phyloP scores from a whole-genome alignment of 2,113 vertebrate genomes.

The Serinus canaria region DNA sequence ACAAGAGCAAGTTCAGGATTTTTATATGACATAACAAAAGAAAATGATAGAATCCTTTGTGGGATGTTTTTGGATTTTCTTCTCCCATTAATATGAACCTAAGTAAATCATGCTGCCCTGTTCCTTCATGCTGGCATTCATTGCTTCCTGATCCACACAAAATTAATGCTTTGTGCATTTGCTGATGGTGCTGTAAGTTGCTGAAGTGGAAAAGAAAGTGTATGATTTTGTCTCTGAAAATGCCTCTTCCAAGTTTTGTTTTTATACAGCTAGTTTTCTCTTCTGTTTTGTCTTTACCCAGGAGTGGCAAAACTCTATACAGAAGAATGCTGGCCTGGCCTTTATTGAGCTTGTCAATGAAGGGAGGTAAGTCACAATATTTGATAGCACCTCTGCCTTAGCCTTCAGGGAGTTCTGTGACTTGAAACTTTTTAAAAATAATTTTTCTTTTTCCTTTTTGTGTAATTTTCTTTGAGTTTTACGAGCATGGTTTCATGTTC shows the following conservation, averaged over 20 bases:
- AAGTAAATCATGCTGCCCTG: background rate
- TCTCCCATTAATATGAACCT: background rate
- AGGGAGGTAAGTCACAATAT: slow-evolving; percentile 77
- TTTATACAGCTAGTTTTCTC: background rate
- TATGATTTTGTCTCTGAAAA: slow-evolving; percentile 50
- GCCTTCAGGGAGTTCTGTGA: background rate
- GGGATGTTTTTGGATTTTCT: background rate
- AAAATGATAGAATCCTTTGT: background rate
- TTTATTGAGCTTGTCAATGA: slow-evolving; percentile 93
- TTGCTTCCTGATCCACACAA: background rate
- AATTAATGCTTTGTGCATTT: background rate
- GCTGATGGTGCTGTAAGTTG: slow-evolving; percentile 4
- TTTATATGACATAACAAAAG: background rate
- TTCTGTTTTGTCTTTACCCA: slow-evolving; percentile 4
- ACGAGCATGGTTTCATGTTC: background rate
- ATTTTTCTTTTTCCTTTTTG: background rate
- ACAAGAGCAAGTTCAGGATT: background rate
- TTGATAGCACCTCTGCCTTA: background rate
- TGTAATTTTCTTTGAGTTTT: background rate
- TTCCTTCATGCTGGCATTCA: background rate
- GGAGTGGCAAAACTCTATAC: slow-evolving; percentile 95
- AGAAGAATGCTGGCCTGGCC: slow-evolving; percentile 89
- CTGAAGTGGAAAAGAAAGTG: slow-evolving; percentile 20
- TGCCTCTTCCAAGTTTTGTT: background rate
- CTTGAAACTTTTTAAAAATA: background rate